Base-by-base conservation (phyloP, 1,140 invertebrate genomes). In the Procambarus virginalis region DNA sequence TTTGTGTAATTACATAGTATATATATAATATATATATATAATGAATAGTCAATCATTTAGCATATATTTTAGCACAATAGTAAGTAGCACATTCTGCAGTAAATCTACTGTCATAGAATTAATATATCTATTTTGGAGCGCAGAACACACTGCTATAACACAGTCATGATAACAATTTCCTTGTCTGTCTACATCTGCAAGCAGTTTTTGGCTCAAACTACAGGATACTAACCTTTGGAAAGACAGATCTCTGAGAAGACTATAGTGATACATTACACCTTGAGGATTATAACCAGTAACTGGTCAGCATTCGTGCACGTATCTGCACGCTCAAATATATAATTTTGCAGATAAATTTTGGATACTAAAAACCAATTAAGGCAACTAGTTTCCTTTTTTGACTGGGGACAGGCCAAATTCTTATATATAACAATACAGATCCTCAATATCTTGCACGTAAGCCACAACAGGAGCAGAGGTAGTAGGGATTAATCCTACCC, bases 171-270 rank as follows among this genome's bases (percentile, higher is more conserved):
- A 60, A 60, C 51, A 70, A 20, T 22, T 68, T 55, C 45, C 34
- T 48, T 78, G 55, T 78, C 55, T 34, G 49, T 58, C 45, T 86
- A 78, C 49, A 85, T 79, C 75, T 79, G 73, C 79, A 86, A 64
- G 55, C n/a, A 60, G 34, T 85, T 34, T 86, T 79, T 79, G 76
- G 84, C 75, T 86, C 75, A 86, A 64, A 79, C 76, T 79, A 78
- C 55, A 60, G 34, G 34, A 79, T 86, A 86, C 82, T 86, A 86
- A 86, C 75, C 84, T 79, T 86, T 79, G 84, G 84, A 86, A 86
- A 79, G 84, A 86, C 84, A 86, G 84, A 86, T 86, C 84, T 86
- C 76, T 78, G 84, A 68, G 84, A 86, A 68, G 84, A 86, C 76
- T 86, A 86, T 83, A 48, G 45, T 73, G 68, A 73, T 73, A 34